These are phyloP conservation scores for Nannoperca obscura DNA, from an alignment of 2,797 vertebrate genomes.

Conservation along the genomic window DNA sequence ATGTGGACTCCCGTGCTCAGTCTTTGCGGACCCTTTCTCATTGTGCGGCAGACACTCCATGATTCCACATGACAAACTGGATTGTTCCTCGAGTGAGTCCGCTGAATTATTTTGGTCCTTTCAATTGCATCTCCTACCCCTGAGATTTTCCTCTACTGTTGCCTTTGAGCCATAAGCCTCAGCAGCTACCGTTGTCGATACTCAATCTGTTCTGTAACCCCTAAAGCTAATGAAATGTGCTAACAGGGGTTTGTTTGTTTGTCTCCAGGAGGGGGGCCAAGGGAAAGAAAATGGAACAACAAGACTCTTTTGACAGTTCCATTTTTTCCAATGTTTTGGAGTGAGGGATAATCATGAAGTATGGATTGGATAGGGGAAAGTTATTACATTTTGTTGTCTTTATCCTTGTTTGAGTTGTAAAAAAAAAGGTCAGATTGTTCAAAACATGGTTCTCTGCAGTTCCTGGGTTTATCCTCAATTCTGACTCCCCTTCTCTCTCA, in stretches of 20 bases:
- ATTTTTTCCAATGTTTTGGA: constrained; percentile 79
- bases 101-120: constrained; percentile 85
- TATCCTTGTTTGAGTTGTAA: constrained; percentile 81
- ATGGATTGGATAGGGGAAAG: constrained; percentile 80
- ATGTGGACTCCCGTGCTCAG: constrained; percentile 70
- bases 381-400: constrained; percentile 83
- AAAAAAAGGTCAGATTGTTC: constrained; percentile 71
- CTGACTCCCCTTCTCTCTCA: constrained; percentile 45
- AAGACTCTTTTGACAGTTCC: constrained; percentile 83
- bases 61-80: constrained; percentile 84
- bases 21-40: constrained; percentile 76
- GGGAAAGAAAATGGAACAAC: constrained; percentile 82
- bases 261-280: constrained; percentile 76
- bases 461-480: constrained; percentile 71
- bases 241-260: constrained; percentile 85
- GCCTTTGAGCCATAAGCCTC: constrained; percentile 84
- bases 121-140: constrained; percentile 81
- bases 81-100: constrained; percentile 83
- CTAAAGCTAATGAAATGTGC: constrained; percentile 86
- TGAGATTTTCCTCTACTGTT: constrained; percentile 81
- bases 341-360: constrained; percentile 83
- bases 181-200: constrained; percentile 82
- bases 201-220: constrained; percentile 87
- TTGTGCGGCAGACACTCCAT: constrained; percentile 78
- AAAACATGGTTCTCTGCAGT: constrained; percentile 69